These are phyloP conservation scores for Melanotus villosus DNA, from an alignment of 2,888 invertebrate species.

Conservation along the genomic window DNA sequence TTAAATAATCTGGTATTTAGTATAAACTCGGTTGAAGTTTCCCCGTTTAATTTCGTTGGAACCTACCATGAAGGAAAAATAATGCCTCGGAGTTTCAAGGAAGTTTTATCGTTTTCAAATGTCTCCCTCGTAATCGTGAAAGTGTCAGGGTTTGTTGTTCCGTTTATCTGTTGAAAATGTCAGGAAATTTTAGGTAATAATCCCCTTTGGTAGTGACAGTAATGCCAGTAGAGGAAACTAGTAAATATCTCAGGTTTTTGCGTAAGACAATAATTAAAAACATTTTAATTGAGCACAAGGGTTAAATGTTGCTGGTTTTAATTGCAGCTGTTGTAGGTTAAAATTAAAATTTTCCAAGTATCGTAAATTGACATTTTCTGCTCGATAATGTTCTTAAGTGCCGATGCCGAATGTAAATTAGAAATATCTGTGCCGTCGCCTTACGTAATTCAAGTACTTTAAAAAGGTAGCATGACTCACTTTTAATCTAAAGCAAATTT, in stretches of 20 bases:
- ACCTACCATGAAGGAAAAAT: neutral
- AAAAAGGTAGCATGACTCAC: too few species aligned
- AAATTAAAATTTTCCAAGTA: neutral
- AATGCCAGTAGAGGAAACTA: too few species aligned
- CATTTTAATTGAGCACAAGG: neutral
- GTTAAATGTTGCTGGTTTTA: neutral
- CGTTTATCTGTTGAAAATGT: conserved; percentile 4
- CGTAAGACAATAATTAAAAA: neutral
- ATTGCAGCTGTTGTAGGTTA: neutral
- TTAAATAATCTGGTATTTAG: neutral
- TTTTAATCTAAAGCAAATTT: too few species aligned
- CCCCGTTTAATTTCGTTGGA: neutral
- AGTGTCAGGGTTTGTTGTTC: neutral
- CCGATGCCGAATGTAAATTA: too few species aligned
- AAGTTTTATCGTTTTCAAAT: conserved; percentile 20
- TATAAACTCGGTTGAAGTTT: neutral
- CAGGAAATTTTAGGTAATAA: conserved; percentile 1
- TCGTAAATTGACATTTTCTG: too few species aligned
- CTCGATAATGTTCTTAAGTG: too few species aligned
- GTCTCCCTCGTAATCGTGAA: conserved; percentile 10
- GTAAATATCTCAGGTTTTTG: neutral
- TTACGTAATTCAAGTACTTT: too few species aligned
- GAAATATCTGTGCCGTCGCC: too few species aligned
- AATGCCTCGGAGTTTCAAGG: neutral
- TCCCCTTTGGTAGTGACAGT: too few species aligned